A percentile compares a stretch with the other conserved stretches of the same genome.
phyloP scores from a whole-genome alignment of 1,140 invertebrate species.

The Ptiloglossa arizonensis region DNA sequence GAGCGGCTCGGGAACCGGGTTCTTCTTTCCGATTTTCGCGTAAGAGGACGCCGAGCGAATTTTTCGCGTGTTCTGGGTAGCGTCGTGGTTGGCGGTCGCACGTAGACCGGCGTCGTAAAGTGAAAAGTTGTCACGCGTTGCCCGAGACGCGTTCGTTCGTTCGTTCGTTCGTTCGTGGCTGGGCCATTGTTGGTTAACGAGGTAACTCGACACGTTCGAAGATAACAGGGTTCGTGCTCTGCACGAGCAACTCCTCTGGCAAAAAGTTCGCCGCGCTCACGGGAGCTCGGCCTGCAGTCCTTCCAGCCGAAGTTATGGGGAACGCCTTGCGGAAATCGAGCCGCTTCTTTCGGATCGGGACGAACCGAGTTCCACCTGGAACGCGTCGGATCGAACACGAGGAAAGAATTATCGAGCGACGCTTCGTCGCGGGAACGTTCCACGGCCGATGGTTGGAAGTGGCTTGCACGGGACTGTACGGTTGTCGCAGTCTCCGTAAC shows the following conservation, averaged over 20 bases:
- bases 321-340: constrained; percentile 27
- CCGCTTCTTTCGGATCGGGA: neutral
- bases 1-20: neutral
- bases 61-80: too few relatives aligned
- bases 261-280: constrained; percentile 57
- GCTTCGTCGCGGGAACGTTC: too few relatives aligned
- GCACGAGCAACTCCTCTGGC: constrained; percentile 64
- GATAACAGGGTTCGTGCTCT: constrained; percentile 72
- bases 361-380: too few relatives aligned
- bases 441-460: too few relatives aligned
- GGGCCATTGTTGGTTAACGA: constrained; percentile 71
- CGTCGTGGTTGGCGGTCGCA: constrained; percentile 33
- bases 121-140: constrained; percentile 62
- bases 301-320: constrained; percentile 13
- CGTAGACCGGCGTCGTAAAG: constrained; percentile 63
- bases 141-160: constrained; percentile 15
- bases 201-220: constrained; percentile 73
- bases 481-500: too few relatives aligned
- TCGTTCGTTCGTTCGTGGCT: constrained; percentile 32
- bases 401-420: too few relatives aligned
- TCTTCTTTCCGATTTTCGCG: neutral
- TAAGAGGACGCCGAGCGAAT: constrained; percentile 22
- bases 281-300: constrained; percentile 8
- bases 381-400: too few relatives aligned
- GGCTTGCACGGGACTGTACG: too few relatives aligned